Percentiles rank a stretch among this genome's conserved stretches.
Evolutionary conservation across 2,113 vertebrate genomes (phyloP).

Genomic region (Hyperoodon ampullatus): DNA sequence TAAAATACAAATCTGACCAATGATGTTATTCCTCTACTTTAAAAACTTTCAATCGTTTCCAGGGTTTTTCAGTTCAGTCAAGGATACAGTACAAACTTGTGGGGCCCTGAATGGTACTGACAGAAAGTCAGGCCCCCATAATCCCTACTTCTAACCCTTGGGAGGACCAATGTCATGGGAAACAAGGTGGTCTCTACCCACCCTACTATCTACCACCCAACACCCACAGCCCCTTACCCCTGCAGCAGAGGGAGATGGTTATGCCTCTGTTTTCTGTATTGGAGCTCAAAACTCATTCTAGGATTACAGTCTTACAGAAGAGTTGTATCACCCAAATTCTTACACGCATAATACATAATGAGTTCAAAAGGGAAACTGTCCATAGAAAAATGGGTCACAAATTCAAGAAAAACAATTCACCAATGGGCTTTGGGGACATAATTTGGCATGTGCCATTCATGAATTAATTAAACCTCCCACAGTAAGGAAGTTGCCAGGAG

Average conservation of each 20-base stretch:
- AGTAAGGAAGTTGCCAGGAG: not conserved
- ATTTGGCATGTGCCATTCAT: not conserved
- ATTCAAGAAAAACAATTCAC: not conserved
- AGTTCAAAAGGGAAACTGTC: not conserved
- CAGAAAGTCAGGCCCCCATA: not conserved
- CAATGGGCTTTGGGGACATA: not conserved
- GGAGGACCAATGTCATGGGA: not conserved
- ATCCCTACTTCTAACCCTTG: not conserved
- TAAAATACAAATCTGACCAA: conserved; percentile 1
- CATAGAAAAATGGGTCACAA: not conserved
- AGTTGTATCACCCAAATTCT: not conserved
- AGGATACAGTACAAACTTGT: not conserved
- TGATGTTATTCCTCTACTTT: not conserved
- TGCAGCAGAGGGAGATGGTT: not conserved
- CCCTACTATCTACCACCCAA: not conserved
- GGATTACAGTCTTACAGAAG: not conserved
- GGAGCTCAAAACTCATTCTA: not conserved
- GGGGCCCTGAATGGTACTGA: not conserved
- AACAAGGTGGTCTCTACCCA: not conserved
- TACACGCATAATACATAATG: not conserved
- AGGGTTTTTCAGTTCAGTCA: not conserved
- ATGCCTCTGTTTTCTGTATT: not conserved
- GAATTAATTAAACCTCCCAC: not conserved
- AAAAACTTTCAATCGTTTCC: not conserved
- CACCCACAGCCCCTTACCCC: not conserved